Base-by-base conservation (phyloP, 2,113 vertebrate genomes). In the Natator depressus region DNA sequence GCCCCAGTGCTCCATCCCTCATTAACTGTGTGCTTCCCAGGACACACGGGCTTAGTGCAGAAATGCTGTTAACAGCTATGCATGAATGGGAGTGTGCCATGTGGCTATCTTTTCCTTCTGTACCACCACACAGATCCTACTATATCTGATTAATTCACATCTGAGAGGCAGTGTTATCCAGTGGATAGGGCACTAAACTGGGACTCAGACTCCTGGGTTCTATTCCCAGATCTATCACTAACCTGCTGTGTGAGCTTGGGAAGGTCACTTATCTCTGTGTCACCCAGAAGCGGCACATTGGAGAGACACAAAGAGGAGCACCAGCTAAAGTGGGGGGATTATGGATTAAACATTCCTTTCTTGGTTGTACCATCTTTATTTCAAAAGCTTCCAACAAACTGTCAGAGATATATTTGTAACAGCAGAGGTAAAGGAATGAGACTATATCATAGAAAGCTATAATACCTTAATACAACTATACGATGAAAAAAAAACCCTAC, bases 341-440 rank as follows among this genome's bases (percentile, higher is more conserved):
- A n/a, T 16, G 54, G 31, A 92, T 91, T 89, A 91, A 83, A 78
- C 14, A 49, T 19, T 80, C 9, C 80, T 69, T 82, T 76, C 59
- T 57, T 46, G 29, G 59, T 62, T 84, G 27, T 10, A 62, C 27
- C 79, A 72, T 92, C 54, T 78, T 93, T 89, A 90, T 89, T 79
- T 19, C 49, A 90, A 90, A 79, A 47, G 42, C 89, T 93, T 95
- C 49, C 90, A 90, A 87, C 80, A 59, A 87, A 83, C 59, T 82
- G 80, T 87, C 85, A 83, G 50, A 91, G 76, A 59, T 91, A 91
- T 89, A 84, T 80, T 10, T 25, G 8, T 78, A 91, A 94, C 0
- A 1, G 46, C 76, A 83, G 27, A 57, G 57, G 11, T 17, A 82
- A 75, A 89, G 81, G 81, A 65, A 16, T 78, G 42, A 78, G 11